phyloP scores from a whole-genome alignment of 2,888 invertebrate species.

The Cantharis rustica region DNA sequence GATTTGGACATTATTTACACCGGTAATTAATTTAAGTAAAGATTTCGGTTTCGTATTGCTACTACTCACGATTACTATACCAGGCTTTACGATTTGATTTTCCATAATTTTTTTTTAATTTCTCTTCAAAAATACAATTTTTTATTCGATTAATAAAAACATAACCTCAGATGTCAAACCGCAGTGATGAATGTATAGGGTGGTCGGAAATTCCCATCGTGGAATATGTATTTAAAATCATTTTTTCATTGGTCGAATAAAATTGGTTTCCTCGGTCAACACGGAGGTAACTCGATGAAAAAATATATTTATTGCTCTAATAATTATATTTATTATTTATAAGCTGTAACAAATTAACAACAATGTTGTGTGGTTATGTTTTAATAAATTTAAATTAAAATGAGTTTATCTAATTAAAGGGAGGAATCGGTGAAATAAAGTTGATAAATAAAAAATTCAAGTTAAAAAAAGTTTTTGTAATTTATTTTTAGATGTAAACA shows the following conservation, averaged over 20 bases:
- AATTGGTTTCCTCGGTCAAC: too few relatives aligned
- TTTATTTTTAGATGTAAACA: constrained; percentile 13
- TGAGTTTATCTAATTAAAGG: too few relatives aligned
- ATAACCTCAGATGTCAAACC: not conserved
- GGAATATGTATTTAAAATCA: too few relatives aligned
- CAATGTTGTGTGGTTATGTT: too few relatives aligned
- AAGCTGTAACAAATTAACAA: too few relatives aligned
- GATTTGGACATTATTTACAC: constrained; percentile 40
- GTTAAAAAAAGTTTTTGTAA: not conserved
- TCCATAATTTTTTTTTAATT: not conserved
- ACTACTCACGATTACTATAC: constrained; percentile 51
- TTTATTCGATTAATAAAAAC: not conserved
- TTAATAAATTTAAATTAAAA: too few relatives aligned
- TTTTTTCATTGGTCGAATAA: too few relatives aligned
- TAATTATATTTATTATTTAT: too few relatives aligned
- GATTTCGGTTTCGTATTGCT: constrained; percentile 53
- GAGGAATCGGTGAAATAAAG: not conserved
- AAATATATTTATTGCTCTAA: too few relatives aligned
- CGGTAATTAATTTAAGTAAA: constrained; percentile 52
- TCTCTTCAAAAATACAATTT: not conserved
- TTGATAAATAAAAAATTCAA: not conserved
- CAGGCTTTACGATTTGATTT: constrained; percentile 38
- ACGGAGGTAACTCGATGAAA: too few relatives aligned
- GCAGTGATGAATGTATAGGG: constrained; percentile 18
- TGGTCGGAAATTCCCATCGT: not conserved